Percentiles rank a stretch among this genome's conserved stretches.
phyloP scores from a whole-genome alignment of 2,113 vertebrate genomes.

The Lethenteron reissneri region DNA sequence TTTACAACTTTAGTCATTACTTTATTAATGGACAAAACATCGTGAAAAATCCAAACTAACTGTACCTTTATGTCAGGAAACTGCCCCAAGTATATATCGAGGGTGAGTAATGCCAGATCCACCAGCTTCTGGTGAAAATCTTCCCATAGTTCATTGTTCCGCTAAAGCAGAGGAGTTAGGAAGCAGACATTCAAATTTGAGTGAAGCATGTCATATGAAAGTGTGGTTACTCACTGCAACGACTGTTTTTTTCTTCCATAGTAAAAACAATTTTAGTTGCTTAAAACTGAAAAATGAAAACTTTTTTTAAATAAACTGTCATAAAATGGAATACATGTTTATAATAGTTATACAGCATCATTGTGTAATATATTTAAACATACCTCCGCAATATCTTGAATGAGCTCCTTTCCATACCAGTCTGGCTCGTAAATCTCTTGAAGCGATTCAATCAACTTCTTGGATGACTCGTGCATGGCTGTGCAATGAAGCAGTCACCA shows the following conservation, averaged over 20 bases:
- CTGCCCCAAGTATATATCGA: slow-evolving; percentile 71
- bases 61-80: slow-evolving; percentile 91
- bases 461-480: slow-evolving; percentile 97
- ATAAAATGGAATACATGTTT: too few relatives aligned
- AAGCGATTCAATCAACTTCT: slow-evolving; percentile 79
- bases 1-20: too few relatives aligned
- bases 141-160: slow-evolving; percentile 83
- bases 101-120: slow-evolving; percentile 59
- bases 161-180: slow-evolving; percentile 22
- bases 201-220: too few relatives aligned
- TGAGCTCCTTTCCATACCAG: slow-evolving; percentile 79
- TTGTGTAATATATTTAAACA: neutral
- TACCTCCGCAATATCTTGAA: slow-evolving; percentile 78
- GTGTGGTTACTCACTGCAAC: too few relatives aligned
- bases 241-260: too few relatives aligned
- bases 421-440: slow-evolving; percentile 95
- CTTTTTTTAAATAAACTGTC: too few relatives aligned
- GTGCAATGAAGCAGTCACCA: slow-evolving; percentile 12
- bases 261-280: too few relatives aligned
- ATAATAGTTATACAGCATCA: too few relatives aligned
- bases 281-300: too few relatives aligned
- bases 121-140: slow-evolving; percentile 92
- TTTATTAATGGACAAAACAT: too few relatives aligned
- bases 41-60: too few relatives aligned
- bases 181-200: too few relatives aligned